Conservation (phyloP, 2,113 vertebrate genomes). For the Dipodomys spectabilis region DNA sequence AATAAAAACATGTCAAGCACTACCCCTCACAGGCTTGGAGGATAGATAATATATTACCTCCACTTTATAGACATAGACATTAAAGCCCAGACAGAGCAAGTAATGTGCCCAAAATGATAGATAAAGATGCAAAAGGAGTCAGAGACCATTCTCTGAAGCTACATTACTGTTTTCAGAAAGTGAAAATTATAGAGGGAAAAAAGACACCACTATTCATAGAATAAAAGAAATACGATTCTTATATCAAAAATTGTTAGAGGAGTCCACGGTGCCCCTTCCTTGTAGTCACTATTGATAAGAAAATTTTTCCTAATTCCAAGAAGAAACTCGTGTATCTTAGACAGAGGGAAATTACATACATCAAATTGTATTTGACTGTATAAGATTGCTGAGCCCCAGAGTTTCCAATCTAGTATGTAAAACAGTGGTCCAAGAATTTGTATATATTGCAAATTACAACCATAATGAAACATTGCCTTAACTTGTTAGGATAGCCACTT, state of each 20-base stretch:
- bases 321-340: background rate
- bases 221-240: background rate
- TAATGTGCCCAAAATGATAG: background rate
- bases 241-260: background rate
- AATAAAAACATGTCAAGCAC: background rate
- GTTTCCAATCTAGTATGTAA: background rate
- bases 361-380: background rate
- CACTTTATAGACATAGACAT: background rate
- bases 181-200: slow-evolving; percentile 23
- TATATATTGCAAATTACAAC: background rate
- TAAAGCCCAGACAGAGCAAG: slow-evolving; percentile 8
- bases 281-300: background rate
- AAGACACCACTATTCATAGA: background rate
- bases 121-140: background rate
- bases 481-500: background rate
- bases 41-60: background rate
- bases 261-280: background rate
- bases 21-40: background rate
- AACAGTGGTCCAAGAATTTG: background rate
- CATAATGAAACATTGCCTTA: background rate
- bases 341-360: background rate
- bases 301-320: background rate
- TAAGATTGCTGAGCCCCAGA: background rate
- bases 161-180: background rate
- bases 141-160: background rate